Evolutionary conservation across 2,888 invertebrate genomes (phyloP), one percentile per base, ranked within the genome.

Genomic region (Campoplex capitator): DNA sequence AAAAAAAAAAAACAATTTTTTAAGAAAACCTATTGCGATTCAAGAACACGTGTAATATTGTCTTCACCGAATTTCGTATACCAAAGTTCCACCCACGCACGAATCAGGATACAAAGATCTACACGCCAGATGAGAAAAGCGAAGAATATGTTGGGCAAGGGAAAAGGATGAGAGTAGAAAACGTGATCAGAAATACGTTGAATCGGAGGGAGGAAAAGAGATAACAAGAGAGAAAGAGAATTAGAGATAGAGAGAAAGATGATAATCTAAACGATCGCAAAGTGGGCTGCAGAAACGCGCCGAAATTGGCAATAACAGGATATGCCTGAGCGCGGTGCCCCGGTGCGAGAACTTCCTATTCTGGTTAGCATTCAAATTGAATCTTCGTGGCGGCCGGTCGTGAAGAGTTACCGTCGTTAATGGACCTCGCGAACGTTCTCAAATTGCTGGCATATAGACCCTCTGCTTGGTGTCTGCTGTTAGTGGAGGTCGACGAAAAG

Each of bases 331-430:
- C 89, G 85, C 87, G 88, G 89, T 89, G 90, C 91, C 88, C 90
- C 89, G 91, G 89, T 90, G 92, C 90, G 91, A 83, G 83, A 92
- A 93, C 92, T 93, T 93, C 92, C 92, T 91, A 91, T 91, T 93
- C 93, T 94, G 93, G 93, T 94, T 94, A 94, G 93, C 93, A 94
- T 94, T 94, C 92, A 94, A 94, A 94, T 94, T 93, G 93, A 94
- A 94, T 93, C 92, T 92, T 92, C 92, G 92, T 92, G 92, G 91
- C 90, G 92, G 92, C 90, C 91, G 91, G 91, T 92, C 92, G 92
- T 92, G 93, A 93, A 92, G 92, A 93, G 93, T 94, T 93, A 92
- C 90, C 91, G 90, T 90, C 92, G 91, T 93, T 93, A 93, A 93
- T 93, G 92, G 92, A 92, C 92, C 92, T 91, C 90, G 91, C 92